phyloP scores from a whole-genome alignment of 2,113 vertebrate species.

The Hyaena hyaena region DNA sequence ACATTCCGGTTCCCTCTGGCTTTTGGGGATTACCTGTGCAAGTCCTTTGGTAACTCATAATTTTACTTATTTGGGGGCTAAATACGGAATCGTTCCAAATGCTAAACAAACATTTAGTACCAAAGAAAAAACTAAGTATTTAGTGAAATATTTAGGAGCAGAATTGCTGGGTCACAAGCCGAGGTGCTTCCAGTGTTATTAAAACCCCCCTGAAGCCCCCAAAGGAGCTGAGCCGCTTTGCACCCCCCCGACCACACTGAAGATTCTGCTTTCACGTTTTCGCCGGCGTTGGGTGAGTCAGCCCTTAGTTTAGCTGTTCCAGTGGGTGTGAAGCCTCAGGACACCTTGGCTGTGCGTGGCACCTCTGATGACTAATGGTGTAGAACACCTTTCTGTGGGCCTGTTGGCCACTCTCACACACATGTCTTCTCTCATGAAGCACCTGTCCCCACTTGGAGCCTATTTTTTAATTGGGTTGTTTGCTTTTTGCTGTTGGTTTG shows the following conservation, averaged over 20 bases:
- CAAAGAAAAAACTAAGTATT: too few relatives aligned
- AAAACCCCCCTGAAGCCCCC: too few relatives aligned
- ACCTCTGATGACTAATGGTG: background rate
- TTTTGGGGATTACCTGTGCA: background rate
- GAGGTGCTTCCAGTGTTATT: background rate
- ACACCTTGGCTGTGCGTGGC: background rate
- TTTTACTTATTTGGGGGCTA: background rate
- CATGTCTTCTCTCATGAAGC: too few relatives aligned
- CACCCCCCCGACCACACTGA: background rate
- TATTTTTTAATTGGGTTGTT: too few relatives aligned
- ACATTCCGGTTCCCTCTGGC: fast-evolving
- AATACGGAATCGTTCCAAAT: background rate
- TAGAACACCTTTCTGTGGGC: background rate
- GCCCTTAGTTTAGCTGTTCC: background rate
- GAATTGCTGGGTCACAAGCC: background rate
- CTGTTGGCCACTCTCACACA: fast-evolving
- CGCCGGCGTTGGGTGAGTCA: background rate
- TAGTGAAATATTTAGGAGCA: background rate
- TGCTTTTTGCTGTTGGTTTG: background rate
- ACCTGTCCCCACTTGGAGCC: background rate
- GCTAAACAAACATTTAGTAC: background rate
- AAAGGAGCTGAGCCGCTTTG: background rate
- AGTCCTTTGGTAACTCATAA: background rate
- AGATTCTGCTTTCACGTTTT: background rate
- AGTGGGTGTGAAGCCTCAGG: background rate